Conservation (phyloP, 2,888 invertebrate species). For the Protophormia terraenovae region DNA sequence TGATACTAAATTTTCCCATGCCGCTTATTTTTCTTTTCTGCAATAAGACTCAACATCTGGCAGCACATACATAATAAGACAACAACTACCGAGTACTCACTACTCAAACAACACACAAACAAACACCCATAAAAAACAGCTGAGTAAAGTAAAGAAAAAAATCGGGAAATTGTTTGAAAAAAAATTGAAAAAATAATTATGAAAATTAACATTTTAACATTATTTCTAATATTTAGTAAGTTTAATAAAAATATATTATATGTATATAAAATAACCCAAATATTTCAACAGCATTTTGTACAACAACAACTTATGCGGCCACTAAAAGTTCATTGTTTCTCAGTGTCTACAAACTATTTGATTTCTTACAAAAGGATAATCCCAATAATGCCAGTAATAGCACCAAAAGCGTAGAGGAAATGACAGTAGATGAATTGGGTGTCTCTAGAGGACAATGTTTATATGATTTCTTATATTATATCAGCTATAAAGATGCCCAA, state of each 20-base stretch:
- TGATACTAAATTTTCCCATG: too few species aligned
- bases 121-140: not conserved
- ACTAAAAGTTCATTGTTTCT: slow-evolving; percentile 40
- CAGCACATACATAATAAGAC: not conserved
- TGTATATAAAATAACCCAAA: not conserved
- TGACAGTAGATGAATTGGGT: slow-evolving; percentile 69
- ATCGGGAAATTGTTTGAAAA: not conserved
- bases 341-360: slow-evolving; percentile 57
- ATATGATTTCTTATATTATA: slow-evolving; percentile 76
- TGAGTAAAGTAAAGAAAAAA: not conserved
- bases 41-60: not conserved
- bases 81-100: not conserved
- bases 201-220: slow-evolving; percentile 16
- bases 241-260: not conserved
- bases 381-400: slow-evolving; percentile 58
- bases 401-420: slow-evolving; percentile 69
- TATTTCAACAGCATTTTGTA: slow-evolving; percentile 8
- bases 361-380: slow-evolving; percentile 61
- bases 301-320: not conserved
- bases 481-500: slow-evolving; percentile 72
- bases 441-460: slow-evolving; percentile 73
- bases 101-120: not conserved
- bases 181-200: slow-evolving; percentile 34
- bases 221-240: slow-evolving; percentile 34
- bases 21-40: too few species aligned